phyloP scores from a whole-genome alignment of 2,113 vertebrate species.

The Telmatochromis sp. region DNA sequence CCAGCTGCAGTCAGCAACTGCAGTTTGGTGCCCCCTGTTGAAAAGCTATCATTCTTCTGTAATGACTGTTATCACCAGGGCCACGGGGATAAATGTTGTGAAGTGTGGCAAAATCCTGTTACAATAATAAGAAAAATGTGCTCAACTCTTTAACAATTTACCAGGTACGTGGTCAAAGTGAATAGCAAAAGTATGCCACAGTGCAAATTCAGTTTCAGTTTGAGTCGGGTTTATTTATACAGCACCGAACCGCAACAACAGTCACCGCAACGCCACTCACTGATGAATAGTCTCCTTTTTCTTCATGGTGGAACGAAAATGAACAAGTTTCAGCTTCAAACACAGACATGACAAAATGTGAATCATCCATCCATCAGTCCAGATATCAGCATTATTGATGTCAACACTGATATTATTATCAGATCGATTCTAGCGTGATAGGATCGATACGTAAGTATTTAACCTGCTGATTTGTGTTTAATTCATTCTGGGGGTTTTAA shows the following conservation, averaged over 20 bases:
- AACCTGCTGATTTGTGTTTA: not conserved
- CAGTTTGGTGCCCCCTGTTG: not conserved
- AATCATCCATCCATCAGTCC: not conserved
- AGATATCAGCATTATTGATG: not conserved
- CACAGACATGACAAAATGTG: not conserved
- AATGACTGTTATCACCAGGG: not conserved
- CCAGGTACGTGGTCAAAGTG: not conserved
- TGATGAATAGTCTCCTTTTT: not conserved
- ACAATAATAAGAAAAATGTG: not conserved
- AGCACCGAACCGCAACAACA: not conserved
- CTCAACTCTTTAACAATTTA: not conserved
- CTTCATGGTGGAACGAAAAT: not conserved
- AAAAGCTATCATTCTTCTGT: not conserved
- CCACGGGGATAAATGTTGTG: too few species aligned
- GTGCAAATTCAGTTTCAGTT: not conserved
- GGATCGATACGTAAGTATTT: not conserved
- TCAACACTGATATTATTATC: not conserved
- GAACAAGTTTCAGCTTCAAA: not conserved
- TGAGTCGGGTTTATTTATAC: not conserved
- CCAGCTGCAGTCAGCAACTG: not conserved
- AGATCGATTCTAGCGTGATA: not conserved
- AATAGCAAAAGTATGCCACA: not conserved
- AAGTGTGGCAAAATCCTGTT: not conserved
- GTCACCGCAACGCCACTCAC: not conserved
- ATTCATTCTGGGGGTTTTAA: not conserved